Percentiles rank a stretch among this genome's conserved stretches.
phyloP scores from a whole-genome alignment of 2,888 invertebrate genomes.

The Lasioglossum villosulum region DNA sequence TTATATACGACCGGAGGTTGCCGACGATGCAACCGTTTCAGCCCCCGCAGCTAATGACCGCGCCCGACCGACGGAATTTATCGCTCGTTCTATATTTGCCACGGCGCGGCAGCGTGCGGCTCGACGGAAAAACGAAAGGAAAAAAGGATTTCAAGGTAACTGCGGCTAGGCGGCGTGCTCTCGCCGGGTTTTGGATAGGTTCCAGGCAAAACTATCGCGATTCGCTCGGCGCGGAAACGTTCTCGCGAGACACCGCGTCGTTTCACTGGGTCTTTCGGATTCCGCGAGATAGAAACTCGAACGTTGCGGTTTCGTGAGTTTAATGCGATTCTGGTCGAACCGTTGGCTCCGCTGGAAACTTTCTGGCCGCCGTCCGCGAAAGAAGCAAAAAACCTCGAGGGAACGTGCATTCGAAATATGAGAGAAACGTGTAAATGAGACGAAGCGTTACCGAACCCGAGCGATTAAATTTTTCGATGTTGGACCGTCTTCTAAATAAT shows the following conservation, averaged over 20 bases:
- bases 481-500: background rate
- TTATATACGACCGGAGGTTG: conserved; percentile 61
- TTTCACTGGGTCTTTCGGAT: background rate
- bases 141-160: conserved; percentile 48
- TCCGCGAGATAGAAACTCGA: conserved; percentile 6
- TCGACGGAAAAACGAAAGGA: background rate
- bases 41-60: conserved; percentile 66
- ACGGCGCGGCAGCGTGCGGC: conserved; percentile 7
- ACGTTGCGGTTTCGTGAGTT: background rate
- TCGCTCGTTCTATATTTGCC: conserved; percentile 59
- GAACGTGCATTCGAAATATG: background rate
- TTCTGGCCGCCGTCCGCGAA: background rate
- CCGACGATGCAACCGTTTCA: conserved; percentile 66
- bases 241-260: conserved; percentile 27
- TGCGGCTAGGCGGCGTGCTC: conserved; percentile 21
- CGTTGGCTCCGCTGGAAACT: background rate
- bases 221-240: conserved; percentile 29
- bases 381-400: background rate
- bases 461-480: background rate
- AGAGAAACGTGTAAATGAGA: background rate
- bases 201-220: conserved; percentile 62
- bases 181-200: conserved; percentile 55
- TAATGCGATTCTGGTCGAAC: background rate
- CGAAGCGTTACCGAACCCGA: background rate
- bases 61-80: conserved; percentile 64